Percentiles rank a stretch among this genome's conserved stretches.
Evolutionary conservation across 92 coral and sea anemone species (phyloP).

Genomic region (Umimayanthus kanabou): DNA sequence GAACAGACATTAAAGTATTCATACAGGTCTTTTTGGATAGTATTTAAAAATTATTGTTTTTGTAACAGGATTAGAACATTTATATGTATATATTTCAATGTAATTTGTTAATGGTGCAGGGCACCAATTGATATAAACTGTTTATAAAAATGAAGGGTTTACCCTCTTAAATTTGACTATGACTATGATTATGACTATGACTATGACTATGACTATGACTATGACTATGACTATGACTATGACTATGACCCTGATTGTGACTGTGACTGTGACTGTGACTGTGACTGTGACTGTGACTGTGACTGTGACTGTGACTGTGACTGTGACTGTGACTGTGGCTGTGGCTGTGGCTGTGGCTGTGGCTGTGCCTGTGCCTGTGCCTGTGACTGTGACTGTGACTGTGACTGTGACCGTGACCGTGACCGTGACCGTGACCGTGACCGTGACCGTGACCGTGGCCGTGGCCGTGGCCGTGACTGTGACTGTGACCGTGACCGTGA

Average conservation of each 20-base stretch:
- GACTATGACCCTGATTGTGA: background rate
- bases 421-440: background rate
- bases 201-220: too few species aligned
- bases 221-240: background rate
- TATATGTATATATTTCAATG: background rate
- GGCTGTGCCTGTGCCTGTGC: too few species aligned
- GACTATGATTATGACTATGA: too few species aligned
- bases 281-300: background rate
- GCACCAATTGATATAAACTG: too few species aligned
- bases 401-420: background rate
- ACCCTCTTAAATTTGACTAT: background rate
- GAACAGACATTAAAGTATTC: conserved; percentile 33
- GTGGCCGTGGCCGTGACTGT: background rate
- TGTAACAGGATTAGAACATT: background rate
- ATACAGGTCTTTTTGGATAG: background rate
- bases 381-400: background rate
- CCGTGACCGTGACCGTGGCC: background rate
- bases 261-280: background rate
- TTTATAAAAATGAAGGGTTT: too few species aligned
- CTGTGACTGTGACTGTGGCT: background rate
- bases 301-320: background rate
- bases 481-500: background rate
- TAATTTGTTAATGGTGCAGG: too few species aligned
- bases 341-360: background rate
- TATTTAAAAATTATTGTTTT: background rate